Evolutionary conservation across 2,797 vertebrate genomes (phyloP), one percentile per base, ranked within the genome.

Genomic region (Pseudotriccus pelzelni): DNA sequence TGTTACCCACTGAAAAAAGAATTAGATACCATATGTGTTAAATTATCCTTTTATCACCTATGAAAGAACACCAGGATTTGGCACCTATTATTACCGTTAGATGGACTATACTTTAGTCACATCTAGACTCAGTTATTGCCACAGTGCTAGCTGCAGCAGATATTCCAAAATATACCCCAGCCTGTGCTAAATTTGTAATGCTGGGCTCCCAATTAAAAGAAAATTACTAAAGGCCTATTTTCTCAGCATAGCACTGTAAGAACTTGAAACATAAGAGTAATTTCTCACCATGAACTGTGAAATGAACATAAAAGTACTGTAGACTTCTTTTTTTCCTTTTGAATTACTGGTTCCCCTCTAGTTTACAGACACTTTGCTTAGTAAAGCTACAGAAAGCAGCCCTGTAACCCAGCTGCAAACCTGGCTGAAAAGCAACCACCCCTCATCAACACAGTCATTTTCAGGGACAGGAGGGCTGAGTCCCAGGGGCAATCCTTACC

Each of bases 171-270:
- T 68, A 88, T 2, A 72, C 9, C 50, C 37, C 68, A 89, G 34
- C 24, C 55, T 93, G n/a, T 72, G 70, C 34, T 1, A 6, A 69
- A 89, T 82, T 92, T 74, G 58, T 87, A 86, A 73, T 91, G 73
- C 80, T 93, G 90, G 32, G 63, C 53, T 97, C 43, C 69, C 64
- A 97, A 89, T 96, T 96, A 94, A 96, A 91, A 93, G 41, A 70
- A 93, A 94, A 96, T 91, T 86, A 95, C 69, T 72, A 37, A 84
- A 84, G 50, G 67, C 27, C 52, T 13, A 78, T 95, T 94, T 95
- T 96, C 67, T 75, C 62, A 74, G 37, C 72, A 93, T 79, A 87
- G 47, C 53, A 69, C 63, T 75, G 80, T 20, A 80, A 69, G 73
- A 92, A 64, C 63, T 89, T 82, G 49, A 84, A 95, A 91, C 75